Conservation (phyloP, 2,113 vertebrate species). For the Danionella cerebrum region DNA sequence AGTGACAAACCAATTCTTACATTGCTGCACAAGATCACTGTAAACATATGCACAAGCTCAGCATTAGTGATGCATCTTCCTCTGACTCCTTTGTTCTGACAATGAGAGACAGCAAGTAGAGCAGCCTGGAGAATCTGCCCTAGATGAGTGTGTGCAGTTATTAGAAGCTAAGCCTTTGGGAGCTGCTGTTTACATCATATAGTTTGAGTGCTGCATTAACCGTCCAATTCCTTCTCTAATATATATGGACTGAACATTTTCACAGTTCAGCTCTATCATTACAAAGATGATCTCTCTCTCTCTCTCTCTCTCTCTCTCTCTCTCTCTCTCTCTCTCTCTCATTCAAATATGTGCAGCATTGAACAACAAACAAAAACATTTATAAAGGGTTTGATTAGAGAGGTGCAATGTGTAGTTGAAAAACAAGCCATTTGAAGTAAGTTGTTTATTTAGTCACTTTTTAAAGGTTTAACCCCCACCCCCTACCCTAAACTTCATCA, state of each 20-base stretch:
- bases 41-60: constrained; percentile 5
- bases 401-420: no score
- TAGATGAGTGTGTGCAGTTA: constrained; percentile 10
- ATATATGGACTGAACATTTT: neutral
- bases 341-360: no score
- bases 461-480: no score
- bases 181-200: constrained; percentile 11
- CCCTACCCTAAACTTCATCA: no score
- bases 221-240: constrained; percentile 7
- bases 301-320: no score
- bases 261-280: no score
- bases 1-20: constrained; percentile 32
- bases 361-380: no score
- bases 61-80: neutral
- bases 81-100: constrained; percentile 11
- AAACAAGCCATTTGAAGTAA: no score
- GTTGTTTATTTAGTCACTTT: no score
- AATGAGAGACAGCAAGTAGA: constrained; percentile 6
- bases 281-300: no score
- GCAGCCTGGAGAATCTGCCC: neutral
- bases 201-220: constrained; percentile 8
- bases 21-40: neutral
- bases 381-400: no score
- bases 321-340: no score
- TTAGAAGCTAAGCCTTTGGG: constrained; percentile 8